These are phyloP conservation scores for Nesogale talazaci DNA, from an alignment of 2,113 vertebrate species.

Conservation along the genomic window DNA sequence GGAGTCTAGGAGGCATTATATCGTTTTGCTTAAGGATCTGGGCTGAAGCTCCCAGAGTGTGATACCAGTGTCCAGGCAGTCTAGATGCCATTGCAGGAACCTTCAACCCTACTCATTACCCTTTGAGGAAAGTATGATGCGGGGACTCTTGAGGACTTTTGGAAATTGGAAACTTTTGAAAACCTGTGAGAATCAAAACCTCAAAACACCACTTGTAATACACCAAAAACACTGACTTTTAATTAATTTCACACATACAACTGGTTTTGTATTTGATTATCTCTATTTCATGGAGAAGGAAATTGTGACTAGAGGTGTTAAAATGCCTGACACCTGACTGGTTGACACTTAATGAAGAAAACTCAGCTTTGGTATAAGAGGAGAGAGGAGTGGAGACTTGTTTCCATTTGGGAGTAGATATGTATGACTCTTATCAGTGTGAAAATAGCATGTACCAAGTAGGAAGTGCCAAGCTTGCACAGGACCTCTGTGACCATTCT, in stretches of 20 bases:
- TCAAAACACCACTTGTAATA: neutral
- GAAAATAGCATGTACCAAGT: neutral
- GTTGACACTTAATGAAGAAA: slow-evolving; percentile 25
- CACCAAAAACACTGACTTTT: too few species aligned
- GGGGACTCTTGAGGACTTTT: neutral
- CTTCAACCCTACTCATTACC: too few species aligned
- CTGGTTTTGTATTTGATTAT: neutral
- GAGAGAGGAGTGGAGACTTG: neutral
- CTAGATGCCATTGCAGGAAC: too few species aligned
- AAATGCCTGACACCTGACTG: neutral
- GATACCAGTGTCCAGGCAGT: too few species aligned
- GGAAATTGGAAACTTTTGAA: neutral
- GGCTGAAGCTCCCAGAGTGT: too few species aligned
- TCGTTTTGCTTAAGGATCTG: neutral
- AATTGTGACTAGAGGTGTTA: neutral
- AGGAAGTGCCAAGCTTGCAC: neutral
- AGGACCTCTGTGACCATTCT: neutral
- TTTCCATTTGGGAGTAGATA: too few species aligned
- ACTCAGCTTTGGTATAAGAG: neutral
- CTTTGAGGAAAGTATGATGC: too few species aligned
- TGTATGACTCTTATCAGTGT: neutral
- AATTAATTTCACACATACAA: neutral
- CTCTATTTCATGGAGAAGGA: neutral
- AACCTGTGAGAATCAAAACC: neutral
- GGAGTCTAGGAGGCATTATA: neutral